These are phyloP conservation scores for Agrochola macilenta DNA, from an alignment of 2,888 invertebrate species.

Conservation along the genomic window DNA sequence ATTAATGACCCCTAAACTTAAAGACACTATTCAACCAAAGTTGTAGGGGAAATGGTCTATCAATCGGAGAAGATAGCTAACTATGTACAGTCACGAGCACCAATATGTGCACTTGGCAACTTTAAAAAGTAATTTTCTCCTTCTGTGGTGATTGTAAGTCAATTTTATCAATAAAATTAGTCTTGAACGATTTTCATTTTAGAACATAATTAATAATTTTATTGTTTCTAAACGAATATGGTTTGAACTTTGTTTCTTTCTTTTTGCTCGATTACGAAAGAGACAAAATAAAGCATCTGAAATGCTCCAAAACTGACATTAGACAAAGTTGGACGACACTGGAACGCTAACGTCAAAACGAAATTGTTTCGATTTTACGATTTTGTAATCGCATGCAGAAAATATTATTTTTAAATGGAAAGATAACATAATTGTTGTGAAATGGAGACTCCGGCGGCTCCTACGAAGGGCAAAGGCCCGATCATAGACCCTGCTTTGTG, in stretches of 20 bases:
- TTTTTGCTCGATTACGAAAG: neutral
- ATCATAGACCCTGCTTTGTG: constrained; percentile 84
- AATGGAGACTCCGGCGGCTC: constrained; percentile 69
- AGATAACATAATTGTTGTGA: constrained; percentile 53
- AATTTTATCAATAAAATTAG: no score
- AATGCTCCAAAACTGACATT: constrained; percentile 17
- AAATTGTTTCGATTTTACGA: constrained; percentile 48
- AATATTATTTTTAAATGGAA: constrained; percentile 61
- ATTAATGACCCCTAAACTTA: no score
- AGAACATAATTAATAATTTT: neutral
- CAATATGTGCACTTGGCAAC: no score
- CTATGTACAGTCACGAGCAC: no score
- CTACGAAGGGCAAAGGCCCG: constrained; percentile 78
- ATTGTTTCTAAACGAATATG: constrained; percentile 2
- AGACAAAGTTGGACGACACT: neutral
- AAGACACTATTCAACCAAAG: no score
- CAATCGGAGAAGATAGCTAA: no score
- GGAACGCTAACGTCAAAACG: constrained; percentile 45
- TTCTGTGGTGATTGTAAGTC: no score
- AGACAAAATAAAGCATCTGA: neutral
- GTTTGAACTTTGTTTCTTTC: neutral
- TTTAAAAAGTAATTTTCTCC: no score
- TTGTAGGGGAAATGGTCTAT: no score
- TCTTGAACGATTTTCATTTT: no score
- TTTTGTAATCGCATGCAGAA: constrained; percentile 11